Conservation (phyloP, 2,113 vertebrate species). For the Pelmatolapia mariae region DNA sequence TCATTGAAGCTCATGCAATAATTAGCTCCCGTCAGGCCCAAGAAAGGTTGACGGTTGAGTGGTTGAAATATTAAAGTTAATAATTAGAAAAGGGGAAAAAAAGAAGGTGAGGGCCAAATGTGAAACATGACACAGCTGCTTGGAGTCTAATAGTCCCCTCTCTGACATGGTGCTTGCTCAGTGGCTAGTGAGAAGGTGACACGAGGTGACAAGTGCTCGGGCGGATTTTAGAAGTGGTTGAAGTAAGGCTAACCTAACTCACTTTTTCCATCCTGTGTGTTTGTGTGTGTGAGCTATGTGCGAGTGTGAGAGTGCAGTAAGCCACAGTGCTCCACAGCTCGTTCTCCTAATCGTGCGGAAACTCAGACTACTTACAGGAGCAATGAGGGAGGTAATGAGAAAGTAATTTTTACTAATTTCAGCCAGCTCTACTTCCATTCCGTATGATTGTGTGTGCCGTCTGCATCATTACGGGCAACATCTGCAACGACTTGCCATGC, state of each 20-base stretch:
- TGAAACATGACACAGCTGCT: constrained; percentile 36
- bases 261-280: not conserved
- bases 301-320: not conserved
- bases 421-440: constrained; percentile 65
- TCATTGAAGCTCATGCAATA: constrained; percentile 54
- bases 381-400: constrained; percentile 81
- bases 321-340: constrained; percentile 46
- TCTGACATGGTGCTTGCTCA: constrained; percentile 34
- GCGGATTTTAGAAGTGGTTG: not conserved
- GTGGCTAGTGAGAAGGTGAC: constrained; percentile 31
- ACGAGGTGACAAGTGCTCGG: not conserved
- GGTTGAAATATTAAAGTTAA: constrained; percentile 36
- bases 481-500: constrained; percentile 71
- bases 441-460: constrained; percentile 67
- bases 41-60: constrained; percentile 36
- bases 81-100: not conserved
- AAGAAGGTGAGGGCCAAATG: not conserved
- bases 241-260: not conserved
- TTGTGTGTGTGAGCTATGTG: not conserved
- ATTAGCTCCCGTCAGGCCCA: constrained; percentile 60
- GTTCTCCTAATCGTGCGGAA: constrained; percentile 73
- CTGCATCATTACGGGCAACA: constrained; percentile 76
- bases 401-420: constrained; percentile 80
- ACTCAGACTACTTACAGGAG: constrained; percentile 79
- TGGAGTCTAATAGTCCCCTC: constrained; percentile 3